Evolutionary conservation across 37 sponge, comb jelly and placozoan species (phyloP).

Genomic region (Amphimedon queenslandica): DNA sequence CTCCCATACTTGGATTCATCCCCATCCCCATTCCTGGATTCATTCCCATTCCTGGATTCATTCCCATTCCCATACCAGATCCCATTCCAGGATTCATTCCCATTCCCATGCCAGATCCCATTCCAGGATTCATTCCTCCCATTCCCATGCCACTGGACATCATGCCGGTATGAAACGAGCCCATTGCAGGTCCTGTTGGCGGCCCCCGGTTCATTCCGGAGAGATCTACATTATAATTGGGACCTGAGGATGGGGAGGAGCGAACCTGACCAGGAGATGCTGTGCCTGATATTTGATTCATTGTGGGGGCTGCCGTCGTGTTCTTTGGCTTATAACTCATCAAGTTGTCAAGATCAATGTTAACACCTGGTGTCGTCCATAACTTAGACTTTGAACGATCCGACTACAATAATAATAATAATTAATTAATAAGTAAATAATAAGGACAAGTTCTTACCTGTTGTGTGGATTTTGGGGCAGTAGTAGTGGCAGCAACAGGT

Average conservation of each 20-base stretch:
- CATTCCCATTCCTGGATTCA: too few species aligned
- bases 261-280: slow-evolving; percentile 16
- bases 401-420: too few species aligned
- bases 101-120: slow-evolving; percentile 34
- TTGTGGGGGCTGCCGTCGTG: slow-evolving; percentile 19
- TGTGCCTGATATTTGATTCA: slow-evolving; percentile 64
- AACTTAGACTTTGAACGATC: slow-evolving; percentile 11
- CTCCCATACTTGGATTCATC: too few species aligned
- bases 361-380: slow-evolving; percentile 53
- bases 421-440: too few species aligned
- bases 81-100: slow-evolving; percentile 46
- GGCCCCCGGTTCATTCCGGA: slow-evolving; percentile 3
- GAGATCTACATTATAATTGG: slow-evolving; percentile 32
- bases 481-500: too few species aligned
- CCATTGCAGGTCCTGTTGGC: slow-evolving; percentile 1
- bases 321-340: slow-evolving; percentile 13
- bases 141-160: slow-evolving; percentile 12
- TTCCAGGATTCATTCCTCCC: slow-evolving; percentile 35
- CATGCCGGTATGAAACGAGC: too few species aligned
- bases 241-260: neutral
- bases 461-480: too few species aligned
- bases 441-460: too few species aligned
- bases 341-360: slow-evolving; percentile 75
- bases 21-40: too few species aligned
- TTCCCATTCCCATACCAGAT: slow-evolving; percentile 25